phyloP scores from a whole-genome alignment of 2,113 vertebrate species.

The Larimichthys polyactis region DNA sequence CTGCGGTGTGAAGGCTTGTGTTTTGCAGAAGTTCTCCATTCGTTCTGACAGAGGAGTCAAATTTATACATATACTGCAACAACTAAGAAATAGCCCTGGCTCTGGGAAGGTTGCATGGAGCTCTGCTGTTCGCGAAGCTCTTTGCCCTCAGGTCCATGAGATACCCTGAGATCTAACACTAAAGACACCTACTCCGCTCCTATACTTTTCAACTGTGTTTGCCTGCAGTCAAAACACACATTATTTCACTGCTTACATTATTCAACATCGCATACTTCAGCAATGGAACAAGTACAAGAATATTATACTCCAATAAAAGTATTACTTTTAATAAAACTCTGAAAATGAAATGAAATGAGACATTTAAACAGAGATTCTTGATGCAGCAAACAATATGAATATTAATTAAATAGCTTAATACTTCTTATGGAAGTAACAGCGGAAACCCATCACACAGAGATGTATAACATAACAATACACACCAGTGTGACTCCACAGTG shows the following conservation, averaged over 20 bases:
- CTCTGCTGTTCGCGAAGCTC: slow-evolving; percentile 21
- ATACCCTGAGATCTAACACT: slow-evolving; percentile 40
- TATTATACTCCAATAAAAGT: not conserved
- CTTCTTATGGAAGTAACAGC: too few species aligned
- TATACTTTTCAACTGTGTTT: slow-evolving; percentile 13
- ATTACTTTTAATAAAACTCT: not conserved
- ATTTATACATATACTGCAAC: slow-evolving; percentile 66
- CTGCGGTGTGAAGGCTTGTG: slow-evolving; percentile 52
- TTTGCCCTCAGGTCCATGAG: slow-evolving; percentile 52
- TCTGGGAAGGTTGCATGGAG: slow-evolving; percentile 42
- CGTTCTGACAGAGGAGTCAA: slow-evolving; percentile 41
- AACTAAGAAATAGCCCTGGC: slow-evolving; percentile 54
- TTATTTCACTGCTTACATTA: slow-evolving; percentile 15
- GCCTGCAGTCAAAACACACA: slow-evolving; percentile 32
- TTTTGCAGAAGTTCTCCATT: slow-evolving; percentile 58
- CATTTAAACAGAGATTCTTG: too few species aligned
- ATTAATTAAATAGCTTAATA: too few species aligned
- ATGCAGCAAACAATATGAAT: too few species aligned
- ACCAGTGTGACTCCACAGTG: too few species aligned
- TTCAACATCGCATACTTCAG: slow-evolving; percentile 12
- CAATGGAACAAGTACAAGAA: not conserved
- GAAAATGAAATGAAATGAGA: too few species aligned
- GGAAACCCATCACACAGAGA: too few species aligned
- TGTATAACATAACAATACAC: too few species aligned
- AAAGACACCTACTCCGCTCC: slow-evolving; percentile 34